Base-by-base conservation (phyloP, 2,888 invertebrate genomes). In the Leptogaster cylindrica region DNA sequence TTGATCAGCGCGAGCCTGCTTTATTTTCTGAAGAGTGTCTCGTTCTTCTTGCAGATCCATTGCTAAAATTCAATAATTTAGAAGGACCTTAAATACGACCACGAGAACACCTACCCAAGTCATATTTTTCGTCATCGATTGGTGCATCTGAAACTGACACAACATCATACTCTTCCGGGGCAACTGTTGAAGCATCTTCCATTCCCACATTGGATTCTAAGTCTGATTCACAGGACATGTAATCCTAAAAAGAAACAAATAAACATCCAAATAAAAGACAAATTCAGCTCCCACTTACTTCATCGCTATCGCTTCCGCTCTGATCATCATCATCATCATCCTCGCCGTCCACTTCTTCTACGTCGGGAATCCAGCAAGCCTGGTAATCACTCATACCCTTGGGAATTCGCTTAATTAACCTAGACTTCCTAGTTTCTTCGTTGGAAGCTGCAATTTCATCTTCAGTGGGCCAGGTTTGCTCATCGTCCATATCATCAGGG, bases 301-400 rank as follows among this genome's bases (percentile, higher is more conserved):
- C 64, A 16, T 65, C 50, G 23, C 36, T 44, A 16, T 65, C 50
- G 18, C 20, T 44, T 2, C 70, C 70, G 1, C 74, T 74, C 1
- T 74, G 74, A 14, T 73, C 73, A 3, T 73, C 71, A 2, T 74
- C 74, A 1, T 73, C 73, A 6, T 71, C 73, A 16, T 71, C 69
- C 33, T 76, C 76, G 0, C 81, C 83, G 44, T 85, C 85, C 4
- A 83, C 81, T 16, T 83, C 84, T 72, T 89, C 89, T 41, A 87
- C 86, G 74, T 93, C 92, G 0, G 90, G 90, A 68, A 93, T 91
- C 93, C 93, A 94, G 50, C 95, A 92, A 2, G 97, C 95, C 82
- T 99, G 98, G 79, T 99, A 99, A 65, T 93, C 93, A 2, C 97
- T 97, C 82, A 95, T 97, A 25, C 98, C 98, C 81, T 94, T 95